A percentile compares a stretch with the other conserved stretches of the same genome.
Conservation (phyloP, 2,888 invertebrate species). For the Chymomyza procnemis region DNA sequence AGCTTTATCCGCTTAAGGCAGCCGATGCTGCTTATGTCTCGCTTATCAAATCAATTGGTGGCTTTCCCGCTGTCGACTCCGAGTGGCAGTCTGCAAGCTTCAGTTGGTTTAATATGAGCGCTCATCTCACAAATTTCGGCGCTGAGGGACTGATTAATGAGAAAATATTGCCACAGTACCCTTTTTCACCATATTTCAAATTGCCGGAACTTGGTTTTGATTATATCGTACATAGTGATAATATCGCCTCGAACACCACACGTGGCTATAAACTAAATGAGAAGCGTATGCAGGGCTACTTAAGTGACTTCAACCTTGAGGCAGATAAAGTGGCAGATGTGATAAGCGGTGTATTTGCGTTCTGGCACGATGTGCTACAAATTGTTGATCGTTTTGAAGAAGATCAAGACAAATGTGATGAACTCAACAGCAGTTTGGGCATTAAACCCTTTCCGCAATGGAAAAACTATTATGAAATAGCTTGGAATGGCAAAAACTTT, state of each 20-base stretch:
- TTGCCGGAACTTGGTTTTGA: conserved; percentile 74
- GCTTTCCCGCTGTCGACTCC: conserved; percentile 74
- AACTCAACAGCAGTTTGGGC: neutral
- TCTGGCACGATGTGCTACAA: conserved; percentile 59
- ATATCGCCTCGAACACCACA: conserved; percentile 63
- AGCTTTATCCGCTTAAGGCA: conserved; percentile 60
- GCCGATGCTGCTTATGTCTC: conserved; percentile 65
- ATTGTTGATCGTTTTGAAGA: conserved; percentile 52
- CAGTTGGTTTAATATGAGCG: conserved; percentile 76
- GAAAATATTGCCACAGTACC: conserved; percentile 49
- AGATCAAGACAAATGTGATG: conserved; percentile 34
- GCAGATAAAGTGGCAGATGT: conserved; percentile 45
- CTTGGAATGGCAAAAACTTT: conserved; percentile 59
- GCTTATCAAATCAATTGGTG: conserved; percentile 70
- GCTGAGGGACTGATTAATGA: conserved; percentile 60
- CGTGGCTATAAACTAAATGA: conserved; percentile 66
- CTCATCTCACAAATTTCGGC: conserved; percentile 71
- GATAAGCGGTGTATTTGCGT: conserved; percentile 61
- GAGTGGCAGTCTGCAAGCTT: conserved; percentile 65
- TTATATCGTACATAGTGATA: conserved; percentile 69
- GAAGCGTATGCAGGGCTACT: conserved; percentile 65
- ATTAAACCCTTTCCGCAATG: conserved; percentile 45
- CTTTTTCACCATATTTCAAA: conserved; percentile 69
- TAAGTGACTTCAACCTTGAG: conserved; percentile 56
- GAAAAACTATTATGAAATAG: conserved; percentile 64